Evolutionary conservation across 2,113 vertebrate genomes (phyloP).

Genomic region (Cynocephalus volans): DNA sequence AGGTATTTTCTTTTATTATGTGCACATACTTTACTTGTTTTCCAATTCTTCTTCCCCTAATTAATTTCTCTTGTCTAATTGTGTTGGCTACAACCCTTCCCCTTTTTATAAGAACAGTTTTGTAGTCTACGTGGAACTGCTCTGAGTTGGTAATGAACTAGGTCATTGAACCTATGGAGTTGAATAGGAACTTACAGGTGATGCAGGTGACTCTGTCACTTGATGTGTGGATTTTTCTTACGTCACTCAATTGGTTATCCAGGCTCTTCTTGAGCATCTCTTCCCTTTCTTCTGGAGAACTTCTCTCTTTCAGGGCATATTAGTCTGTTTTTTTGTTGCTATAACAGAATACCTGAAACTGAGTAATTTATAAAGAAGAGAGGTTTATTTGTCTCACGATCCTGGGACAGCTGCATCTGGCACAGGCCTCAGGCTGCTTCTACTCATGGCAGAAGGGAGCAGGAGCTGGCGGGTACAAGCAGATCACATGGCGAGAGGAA

Average conservation of each 20-base stretch:
- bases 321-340: no score
- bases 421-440: no score
- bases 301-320: background rate
- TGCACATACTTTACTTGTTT: constrained; percentile 57
- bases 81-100: background rate
- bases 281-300: background rate
- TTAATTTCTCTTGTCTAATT: background rate
- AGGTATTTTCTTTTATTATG: background rate
- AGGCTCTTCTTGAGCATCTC: background rate
- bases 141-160: background rate
- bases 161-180: background rate
- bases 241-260: background rate
- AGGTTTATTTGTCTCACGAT: no score
- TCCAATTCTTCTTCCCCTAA: background rate
- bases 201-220: background rate
- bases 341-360: no score
- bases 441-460: no score
- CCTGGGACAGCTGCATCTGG: no score
- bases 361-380: no score
- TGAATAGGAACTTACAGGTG: background rate
- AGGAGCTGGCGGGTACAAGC: no score
- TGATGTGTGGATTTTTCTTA: background rate
- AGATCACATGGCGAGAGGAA: no score
- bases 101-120: background rate
- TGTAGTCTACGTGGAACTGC: background rate